phyloP scores from a whole-genome alignment of 1,140 invertebrate species.

The Zophobas atratus region DNA sequence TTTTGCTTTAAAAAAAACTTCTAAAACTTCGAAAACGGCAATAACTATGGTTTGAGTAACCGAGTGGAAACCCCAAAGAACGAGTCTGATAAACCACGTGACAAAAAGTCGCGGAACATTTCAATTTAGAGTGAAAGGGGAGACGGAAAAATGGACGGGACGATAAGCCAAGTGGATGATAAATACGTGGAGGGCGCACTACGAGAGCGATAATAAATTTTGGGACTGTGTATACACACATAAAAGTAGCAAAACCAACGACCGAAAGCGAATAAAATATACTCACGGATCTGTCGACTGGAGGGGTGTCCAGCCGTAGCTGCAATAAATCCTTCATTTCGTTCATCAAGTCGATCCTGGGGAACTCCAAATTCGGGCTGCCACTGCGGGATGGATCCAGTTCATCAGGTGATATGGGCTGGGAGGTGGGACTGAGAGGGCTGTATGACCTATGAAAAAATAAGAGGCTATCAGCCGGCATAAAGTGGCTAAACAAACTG shows the following conservation, averaged over 20 bases:
- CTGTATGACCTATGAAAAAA: slow-evolving; percentile 70
- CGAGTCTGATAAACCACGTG: neutral
- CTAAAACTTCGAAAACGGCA: no score
- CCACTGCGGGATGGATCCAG: slow-evolving; percentile 67
- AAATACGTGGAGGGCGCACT: neutral
- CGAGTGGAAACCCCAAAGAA: neutral
- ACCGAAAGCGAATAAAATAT: slow-evolving; percentile 17
- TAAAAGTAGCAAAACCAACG: slow-evolving; percentile 7
- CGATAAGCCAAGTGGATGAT: no score
- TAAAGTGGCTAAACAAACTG: no score
- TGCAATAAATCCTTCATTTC: slow-evolving; percentile 78
- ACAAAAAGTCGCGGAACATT: neutral
- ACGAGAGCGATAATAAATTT: slow-evolving; percentile 15
- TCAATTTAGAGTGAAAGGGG: neutral
- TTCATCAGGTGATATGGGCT: slow-evolving; percentile 70
- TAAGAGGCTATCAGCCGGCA: no score
- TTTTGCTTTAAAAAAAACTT: no score
- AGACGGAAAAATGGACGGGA: neutral
- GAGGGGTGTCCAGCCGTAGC: slow-evolving; percentile 68
- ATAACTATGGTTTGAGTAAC: neutral
- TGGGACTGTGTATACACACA: neutral
- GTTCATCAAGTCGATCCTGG: slow-evolving; percentile 77
- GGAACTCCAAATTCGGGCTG: slow-evolving; percentile 67
- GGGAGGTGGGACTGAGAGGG: slow-evolving; percentile 67
- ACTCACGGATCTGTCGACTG: slow-evolving; percentile 73